phyloP scores from a whole-genome alignment of 2,113 vertebrate genomes.

The Trichechus manatus region DNA sequence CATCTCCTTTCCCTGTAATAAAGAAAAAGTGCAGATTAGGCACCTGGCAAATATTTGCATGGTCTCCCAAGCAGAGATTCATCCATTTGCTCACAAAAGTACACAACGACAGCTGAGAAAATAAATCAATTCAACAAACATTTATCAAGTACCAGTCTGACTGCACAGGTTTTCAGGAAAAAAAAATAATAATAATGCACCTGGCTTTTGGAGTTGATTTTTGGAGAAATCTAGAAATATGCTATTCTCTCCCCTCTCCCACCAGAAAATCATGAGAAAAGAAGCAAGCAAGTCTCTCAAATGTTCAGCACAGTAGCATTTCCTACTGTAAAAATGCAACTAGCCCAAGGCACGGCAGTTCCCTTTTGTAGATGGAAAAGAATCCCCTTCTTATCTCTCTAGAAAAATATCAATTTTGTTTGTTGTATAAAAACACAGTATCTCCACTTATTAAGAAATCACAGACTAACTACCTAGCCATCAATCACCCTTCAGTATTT shows the following conservation, averaged over 20 bases:
- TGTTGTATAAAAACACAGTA: constrained; percentile 63
- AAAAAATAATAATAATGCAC: neutral
- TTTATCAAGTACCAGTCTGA: constrained; percentile 62
- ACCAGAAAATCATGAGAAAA: constrained; percentile 53
- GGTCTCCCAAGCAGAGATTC: constrained; percentile 55
- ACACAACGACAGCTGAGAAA: constrained; percentile 60
- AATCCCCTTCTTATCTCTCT: constrained; percentile 66
- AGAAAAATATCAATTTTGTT: constrained; percentile 76
- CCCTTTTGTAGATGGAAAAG: constrained; percentile 42
- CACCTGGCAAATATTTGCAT: constrained; percentile 61
- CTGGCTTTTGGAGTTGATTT: constrained; percentile 1
- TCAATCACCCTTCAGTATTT: constrained; percentile 68
- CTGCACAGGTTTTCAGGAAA: neutral
- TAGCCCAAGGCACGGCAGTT: neutral
- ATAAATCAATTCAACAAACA: constrained; percentile 67
- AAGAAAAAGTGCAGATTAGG: constrained; percentile 18
- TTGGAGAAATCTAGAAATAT: constrained; percentile 47
- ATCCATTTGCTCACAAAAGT: constrained; percentile 62
- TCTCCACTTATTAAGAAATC: constrained; percentile 75
- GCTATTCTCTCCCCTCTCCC: neutral
- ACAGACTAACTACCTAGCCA: constrained; percentile 77
- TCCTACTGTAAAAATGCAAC: neutral
- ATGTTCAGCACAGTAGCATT: neutral
- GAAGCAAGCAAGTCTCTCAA: neutral
- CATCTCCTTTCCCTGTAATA: neutral